These are phyloP conservation scores for Holothuria scabra DNA, from an alignment of 53 echinoderm and acorn worm species.

Conservation along the genomic window DNA sequence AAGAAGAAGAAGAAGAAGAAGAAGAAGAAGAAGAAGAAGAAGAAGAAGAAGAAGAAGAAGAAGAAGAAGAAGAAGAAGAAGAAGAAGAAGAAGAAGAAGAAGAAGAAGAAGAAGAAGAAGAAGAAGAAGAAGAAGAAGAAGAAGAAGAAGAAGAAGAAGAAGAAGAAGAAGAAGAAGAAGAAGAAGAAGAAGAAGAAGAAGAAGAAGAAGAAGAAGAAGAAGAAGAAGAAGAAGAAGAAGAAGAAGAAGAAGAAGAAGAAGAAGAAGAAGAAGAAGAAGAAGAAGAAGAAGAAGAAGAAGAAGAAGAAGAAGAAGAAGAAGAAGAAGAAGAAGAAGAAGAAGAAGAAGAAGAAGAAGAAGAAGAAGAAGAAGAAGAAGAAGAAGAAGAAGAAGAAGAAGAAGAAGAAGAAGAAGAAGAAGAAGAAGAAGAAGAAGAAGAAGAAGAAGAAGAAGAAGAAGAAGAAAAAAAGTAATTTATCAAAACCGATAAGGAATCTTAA, in stretches of 20 bases:
- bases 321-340: neutral
- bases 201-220: slow-evolving; percentile 9
- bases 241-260: slow-evolving; percentile 11
- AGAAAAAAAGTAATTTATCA: neutral
- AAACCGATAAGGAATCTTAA: neutral
- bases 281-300: slow-evolving; percentile 9
- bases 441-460: neutral
- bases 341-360: neutral
- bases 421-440: neutral
- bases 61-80: slow-evolving; percentile 4
- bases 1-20: slow-evolving; percentile 9
- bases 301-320: slow-evolving; percentile 9
- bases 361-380: neutral
- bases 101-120: slow-evolving; percentile 15
- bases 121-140: slow-evolving; percentile 25
- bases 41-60: slow-evolving; percentile 9
- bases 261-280: slow-evolving; percentile 15
- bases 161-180: slow-evolving; percentile 9
- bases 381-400: neutral
- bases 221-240: slow-evolving; percentile 19
- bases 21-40: slow-evolving; percentile 10
- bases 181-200: slow-evolving; percentile 4
- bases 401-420: neutral
- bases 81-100: slow-evolving; percentile 9
- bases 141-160: slow-evolving; percentile 10